A percentile compares a stretch with the other conserved stretches of the same genome.
Evolutionary conservation across 2,797 vertebrate species (phyloP).

Genomic region (Paramormyrops hopkinsi): DNA sequence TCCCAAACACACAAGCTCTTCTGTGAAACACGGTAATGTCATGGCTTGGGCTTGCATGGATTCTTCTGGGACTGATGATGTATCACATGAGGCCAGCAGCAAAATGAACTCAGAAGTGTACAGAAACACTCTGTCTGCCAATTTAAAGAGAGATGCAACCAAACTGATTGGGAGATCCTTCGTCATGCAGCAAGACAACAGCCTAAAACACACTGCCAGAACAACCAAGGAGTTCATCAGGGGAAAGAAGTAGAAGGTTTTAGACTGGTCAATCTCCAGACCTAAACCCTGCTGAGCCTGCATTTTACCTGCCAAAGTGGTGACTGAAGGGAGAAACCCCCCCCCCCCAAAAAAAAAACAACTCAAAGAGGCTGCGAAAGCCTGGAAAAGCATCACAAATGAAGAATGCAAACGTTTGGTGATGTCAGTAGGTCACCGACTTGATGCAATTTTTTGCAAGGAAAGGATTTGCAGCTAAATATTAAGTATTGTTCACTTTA

Average conservation of each 20-base stretch:
- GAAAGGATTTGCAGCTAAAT: neutral
- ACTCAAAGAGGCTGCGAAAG: neutral
- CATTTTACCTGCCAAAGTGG: neutral
- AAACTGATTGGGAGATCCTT: neutral
- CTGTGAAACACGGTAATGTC: neutral
- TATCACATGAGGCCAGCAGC: neutral
- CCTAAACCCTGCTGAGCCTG: neutral
- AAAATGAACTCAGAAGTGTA: neutral
- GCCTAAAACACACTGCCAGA: neutral
- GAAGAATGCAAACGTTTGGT: neutral
- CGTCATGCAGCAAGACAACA: neutral
- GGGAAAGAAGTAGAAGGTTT: neutral
- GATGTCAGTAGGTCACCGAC: neutral
- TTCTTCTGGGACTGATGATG: neutral
- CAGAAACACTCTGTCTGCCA: neutral
- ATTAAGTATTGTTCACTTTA: neutral
- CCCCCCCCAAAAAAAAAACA: neutral
- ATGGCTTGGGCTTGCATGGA: neutral
- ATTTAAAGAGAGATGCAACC: neutral
- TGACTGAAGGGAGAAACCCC: neutral
- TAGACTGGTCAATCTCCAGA: neutral
- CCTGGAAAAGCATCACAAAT: neutral
- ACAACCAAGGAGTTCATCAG: neutral
- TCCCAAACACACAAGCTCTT: neutral
- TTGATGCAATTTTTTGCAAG: neutral